Conservation (phyloP, 2,797 vertebrate species). For the Platyrinchus mystaceus region DNA sequence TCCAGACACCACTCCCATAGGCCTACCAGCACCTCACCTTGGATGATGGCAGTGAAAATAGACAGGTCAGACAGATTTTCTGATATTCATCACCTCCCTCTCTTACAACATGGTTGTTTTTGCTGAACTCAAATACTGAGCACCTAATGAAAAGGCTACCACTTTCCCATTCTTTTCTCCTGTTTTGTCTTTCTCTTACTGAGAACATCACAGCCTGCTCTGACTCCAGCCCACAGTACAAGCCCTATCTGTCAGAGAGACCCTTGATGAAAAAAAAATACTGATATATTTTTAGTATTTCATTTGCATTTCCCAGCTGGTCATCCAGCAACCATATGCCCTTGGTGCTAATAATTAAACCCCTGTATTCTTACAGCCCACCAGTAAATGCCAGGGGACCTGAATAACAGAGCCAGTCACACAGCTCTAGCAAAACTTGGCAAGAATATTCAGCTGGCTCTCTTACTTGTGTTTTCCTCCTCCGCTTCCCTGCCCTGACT, state of each 20-base stretch:
- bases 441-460: background rate
- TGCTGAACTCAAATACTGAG: background rate
- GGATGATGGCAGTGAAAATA: background rate
- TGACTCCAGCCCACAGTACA: background rate
- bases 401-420: background rate
- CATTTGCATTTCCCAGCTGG: background rate
- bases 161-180: background rate
- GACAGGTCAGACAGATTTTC: background rate
- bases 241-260: background rate
- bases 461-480: background rate
- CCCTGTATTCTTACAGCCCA: background rate
- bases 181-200: background rate
- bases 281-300: background rate
- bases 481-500: background rate
- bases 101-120: background rate
- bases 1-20: fast-evolving
- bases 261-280: background rate
- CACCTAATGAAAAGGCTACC: background rate
- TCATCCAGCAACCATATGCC: background rate
- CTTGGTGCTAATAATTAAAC: conserved; percentile 7
- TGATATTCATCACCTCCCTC: background rate
- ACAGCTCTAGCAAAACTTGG: conserved; percentile 22
- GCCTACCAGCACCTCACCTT: background rate
- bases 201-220: background rate
- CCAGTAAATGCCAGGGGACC: background rate